These are phyloP conservation scores for Epinephelus cyanopodus DNA, from an alignment of 2,113 vertebrate genomes.

Conservation along the genomic window DNA sequence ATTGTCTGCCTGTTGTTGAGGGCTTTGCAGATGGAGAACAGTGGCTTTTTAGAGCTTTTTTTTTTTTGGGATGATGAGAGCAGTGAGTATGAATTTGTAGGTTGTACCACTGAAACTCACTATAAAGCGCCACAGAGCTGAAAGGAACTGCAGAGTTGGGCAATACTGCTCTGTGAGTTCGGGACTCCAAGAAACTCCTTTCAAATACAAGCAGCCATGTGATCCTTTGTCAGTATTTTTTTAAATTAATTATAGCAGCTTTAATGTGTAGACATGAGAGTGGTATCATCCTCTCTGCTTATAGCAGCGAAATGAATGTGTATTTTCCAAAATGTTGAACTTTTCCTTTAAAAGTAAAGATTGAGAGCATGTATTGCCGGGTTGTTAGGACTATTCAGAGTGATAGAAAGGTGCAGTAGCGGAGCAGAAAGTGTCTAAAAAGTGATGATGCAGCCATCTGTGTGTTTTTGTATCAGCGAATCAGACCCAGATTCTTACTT, in stretches of 20 bases:
- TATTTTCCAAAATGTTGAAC: too few relatives aligned
- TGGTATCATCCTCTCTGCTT: background rate
- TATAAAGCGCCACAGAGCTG: too few relatives aligned
- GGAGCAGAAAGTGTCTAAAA: conserved; percentile 26
- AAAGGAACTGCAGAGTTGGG: too few relatives aligned
- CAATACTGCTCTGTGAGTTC: background rate
- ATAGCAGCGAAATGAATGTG: too few relatives aligned
- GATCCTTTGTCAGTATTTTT: too few relatives aligned
- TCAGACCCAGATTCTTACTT: conserved; percentile 41
- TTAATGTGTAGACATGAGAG: background rate
- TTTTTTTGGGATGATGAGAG: too few relatives aligned
- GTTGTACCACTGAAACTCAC: too few relatives aligned
- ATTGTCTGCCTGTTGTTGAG: too few relatives aligned
- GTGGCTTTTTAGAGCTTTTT: too few relatives aligned
- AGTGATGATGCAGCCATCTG: conserved; percentile 35
- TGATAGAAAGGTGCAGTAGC: conserved; percentile 15
- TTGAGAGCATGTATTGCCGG: background rate
- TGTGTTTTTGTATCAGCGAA: conserved; percentile 28
- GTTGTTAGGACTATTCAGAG: conserved; percentile 4
- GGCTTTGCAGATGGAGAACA: too few relatives aligned
- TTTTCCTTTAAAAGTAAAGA: background rate
- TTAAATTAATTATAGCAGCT: background rate
- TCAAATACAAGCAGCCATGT: background rate
- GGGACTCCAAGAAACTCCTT: background rate
- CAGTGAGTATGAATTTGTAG: too few relatives aligned